A percentile compares a stretch with the other conserved stretches of the same genome.
These are phyloP conservation scores for Cotesia congregata DNA, from an alignment of 2,888 invertebrate genomes.

Conservation along the genomic window DNA sequence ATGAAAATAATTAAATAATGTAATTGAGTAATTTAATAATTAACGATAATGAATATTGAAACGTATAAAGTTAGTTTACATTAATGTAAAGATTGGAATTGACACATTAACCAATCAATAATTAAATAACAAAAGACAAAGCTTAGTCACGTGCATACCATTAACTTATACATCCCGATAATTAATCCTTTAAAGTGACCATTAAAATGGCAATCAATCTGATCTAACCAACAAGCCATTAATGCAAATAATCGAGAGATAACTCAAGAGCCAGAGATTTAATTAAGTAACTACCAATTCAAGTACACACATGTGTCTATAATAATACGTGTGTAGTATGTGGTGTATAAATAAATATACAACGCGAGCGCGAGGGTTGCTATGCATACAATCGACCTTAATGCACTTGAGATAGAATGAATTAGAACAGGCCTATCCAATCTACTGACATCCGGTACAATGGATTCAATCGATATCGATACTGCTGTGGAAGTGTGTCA, in stretches of 20 bases:
- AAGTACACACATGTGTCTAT: neutral
- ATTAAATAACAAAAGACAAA: neutral
- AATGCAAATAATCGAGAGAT: constrained; percentile 11
- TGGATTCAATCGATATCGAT: neutral
- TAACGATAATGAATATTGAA: neutral
- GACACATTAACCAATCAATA: neutral
- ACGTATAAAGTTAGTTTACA: neutral
- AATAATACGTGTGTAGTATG: neutral
- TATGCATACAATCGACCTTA: neutral
- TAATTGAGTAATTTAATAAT: neutral
- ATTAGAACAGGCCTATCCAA: neutral
- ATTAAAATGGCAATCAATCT: neutral
- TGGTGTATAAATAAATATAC: neutral
- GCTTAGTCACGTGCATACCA: neutral
- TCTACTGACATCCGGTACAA: neutral
- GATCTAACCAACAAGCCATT: neutral
- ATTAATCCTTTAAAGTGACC: neutral
- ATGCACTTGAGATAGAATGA: neutral
- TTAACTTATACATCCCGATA: neutral
- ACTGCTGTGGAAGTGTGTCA: neutral
- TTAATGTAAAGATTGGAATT: neutral
- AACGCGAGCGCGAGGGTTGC: neutral
- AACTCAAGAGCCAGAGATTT: neutral
- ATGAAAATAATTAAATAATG: neutral
- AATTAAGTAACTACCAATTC: constrained; percentile 8